These are phyloP conservation scores for Erebia ligea DNA, from an alignment of 2,888 invertebrate species.

Conservation along the genomic window DNA sequence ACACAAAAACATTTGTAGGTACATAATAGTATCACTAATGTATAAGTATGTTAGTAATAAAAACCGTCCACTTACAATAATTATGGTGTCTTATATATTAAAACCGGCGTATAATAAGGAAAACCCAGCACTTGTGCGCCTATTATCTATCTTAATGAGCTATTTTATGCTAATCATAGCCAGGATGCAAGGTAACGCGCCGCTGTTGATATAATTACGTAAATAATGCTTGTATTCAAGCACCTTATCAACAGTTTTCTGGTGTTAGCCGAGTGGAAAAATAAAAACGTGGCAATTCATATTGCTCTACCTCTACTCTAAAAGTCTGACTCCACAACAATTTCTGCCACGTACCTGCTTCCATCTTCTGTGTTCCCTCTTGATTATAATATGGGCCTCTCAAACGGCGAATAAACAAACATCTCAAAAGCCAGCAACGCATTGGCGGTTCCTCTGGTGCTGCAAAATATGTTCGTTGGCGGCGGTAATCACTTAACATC, in stretches of 20 bases:
- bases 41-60: slow-evolving; percentile 17
- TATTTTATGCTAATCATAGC: slow-evolving; percentile 76
- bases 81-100: slow-evolving; percentile 26
- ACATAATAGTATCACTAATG: slow-evolving; percentile 13
- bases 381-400: too few species aligned
- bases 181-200: slow-evolving; percentile 67
- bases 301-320: too few species aligned
- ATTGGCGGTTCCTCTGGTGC: too few species aligned
- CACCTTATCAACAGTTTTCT: slow-evolving; percentile 66
- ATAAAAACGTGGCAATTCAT: slow-evolving; percentile 3
- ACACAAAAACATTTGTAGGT: slow-evolving; percentile 11
- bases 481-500: too few species aligned
- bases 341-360: too few species aligned
- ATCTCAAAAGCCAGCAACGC: too few species aligned
- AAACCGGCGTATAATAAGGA: slow-evolving; percentile 58
- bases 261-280: slow-evolving; percentile 68
- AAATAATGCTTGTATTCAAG: slow-evolving; percentile 26
- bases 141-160: slow-evolving; percentile 74
- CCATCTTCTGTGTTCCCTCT: too few species aligned
- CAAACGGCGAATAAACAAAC: too few species aligned
- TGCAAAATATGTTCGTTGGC: too few species aligned
- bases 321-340: too few species aligned
- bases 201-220: slow-evolving; percentile 43
- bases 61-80: slow-evolving; percentile 23
- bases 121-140: slow-evolving; percentile 58